Conservation (phyloP, 2,888 invertebrate species). For the Hydriomena furcata region DNA sequence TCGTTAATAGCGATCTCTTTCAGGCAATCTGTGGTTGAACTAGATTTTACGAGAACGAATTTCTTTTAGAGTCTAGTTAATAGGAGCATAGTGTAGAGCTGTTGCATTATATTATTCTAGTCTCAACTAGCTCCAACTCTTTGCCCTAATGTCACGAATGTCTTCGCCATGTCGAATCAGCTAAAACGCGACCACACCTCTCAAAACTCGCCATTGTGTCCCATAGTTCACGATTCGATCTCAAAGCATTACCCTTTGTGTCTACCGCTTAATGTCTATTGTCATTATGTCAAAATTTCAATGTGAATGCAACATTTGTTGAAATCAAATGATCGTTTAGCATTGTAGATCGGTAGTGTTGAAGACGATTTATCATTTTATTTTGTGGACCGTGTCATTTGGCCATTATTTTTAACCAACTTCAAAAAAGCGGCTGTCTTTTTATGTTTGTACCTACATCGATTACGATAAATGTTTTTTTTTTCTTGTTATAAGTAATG, state of each 20-base stretch:
- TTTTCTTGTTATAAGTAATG: too few species aligned
- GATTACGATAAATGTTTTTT: too few species aligned
- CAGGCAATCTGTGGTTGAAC: too few species aligned
- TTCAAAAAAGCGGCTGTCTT: too few species aligned
- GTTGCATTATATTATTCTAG: too few species aligned
- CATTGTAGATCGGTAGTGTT: constrained; percentile 23
- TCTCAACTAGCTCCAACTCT: constrained; percentile 30
- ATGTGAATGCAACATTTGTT: constrained; percentile 32
- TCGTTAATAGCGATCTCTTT: too few species aligned
- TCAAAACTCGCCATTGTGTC: constrained; percentile 42
- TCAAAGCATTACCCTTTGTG: constrained; percentile 54
- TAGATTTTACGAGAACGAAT: too few species aligned
- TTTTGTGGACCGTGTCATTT: constrained; percentile 13
- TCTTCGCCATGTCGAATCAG: constrained; percentile 51
- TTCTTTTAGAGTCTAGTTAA: too few species aligned
- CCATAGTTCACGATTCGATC: constrained; percentile 44
- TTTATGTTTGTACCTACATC: too few species aligned
- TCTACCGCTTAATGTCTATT: constrained; percentile 55
- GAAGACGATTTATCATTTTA: constrained; percentile 19
- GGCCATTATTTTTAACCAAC: constrained; percentile 2
- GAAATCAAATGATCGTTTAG: constrained; percentile 36
- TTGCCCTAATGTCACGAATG: constrained; percentile 61
- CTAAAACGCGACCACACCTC: constrained; percentile 48
- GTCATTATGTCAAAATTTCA: constrained; percentile 48
- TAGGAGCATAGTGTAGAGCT: too few species aligned